A percentile compares a stretch with the other conserved stretches of the same genome.
Conservation (phyloP, 2,797 vertebrate species). For the Chelon auratus region DNA sequence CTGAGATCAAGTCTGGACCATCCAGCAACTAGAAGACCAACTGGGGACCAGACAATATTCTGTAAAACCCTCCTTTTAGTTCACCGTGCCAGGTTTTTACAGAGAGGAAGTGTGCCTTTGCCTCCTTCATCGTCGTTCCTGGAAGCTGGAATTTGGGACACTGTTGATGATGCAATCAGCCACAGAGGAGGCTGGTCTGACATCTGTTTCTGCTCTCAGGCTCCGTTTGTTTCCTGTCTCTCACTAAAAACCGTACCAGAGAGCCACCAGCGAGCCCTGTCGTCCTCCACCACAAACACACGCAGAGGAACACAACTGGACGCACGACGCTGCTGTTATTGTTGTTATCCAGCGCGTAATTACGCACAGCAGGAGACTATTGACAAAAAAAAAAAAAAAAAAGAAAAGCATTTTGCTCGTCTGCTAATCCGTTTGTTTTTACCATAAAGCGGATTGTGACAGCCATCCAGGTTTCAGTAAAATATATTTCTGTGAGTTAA, state of each 20-base stretch:
- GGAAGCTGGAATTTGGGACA: constrained; percentile 27
- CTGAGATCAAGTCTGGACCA: neutral
- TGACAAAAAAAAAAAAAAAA: neutral
- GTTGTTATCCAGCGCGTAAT: constrained; percentile 36
- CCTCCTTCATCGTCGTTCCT: constrained; percentile 25
- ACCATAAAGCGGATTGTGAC: constrained; percentile 6
- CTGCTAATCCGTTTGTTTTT: constrained; percentile 52
- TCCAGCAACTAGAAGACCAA: neutral
- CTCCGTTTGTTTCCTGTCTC: constrained; percentile 48
- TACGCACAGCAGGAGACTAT: constrained; percentile 50
- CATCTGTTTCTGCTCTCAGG: constrained; percentile 72
- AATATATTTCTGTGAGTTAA: neutral
- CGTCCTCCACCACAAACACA: constrained; percentile 33
- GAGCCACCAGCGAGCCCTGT: constrained; percentile 28
- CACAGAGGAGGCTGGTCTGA: constrained; percentile 39
- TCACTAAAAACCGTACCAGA: neutral
- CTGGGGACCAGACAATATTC: no score
- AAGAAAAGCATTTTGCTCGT: constrained; percentile 7
- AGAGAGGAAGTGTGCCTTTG: neutral
- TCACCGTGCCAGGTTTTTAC: no score
- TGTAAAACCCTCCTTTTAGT: no score
- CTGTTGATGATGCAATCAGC: constrained; percentile 60
- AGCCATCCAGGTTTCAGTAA: no score
- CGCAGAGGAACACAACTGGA: neutral
- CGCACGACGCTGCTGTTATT: constrained; percentile 3